Conservation (phyloP, 2,888 invertebrate genomes). For the Bimastos eiseni region DNA sequence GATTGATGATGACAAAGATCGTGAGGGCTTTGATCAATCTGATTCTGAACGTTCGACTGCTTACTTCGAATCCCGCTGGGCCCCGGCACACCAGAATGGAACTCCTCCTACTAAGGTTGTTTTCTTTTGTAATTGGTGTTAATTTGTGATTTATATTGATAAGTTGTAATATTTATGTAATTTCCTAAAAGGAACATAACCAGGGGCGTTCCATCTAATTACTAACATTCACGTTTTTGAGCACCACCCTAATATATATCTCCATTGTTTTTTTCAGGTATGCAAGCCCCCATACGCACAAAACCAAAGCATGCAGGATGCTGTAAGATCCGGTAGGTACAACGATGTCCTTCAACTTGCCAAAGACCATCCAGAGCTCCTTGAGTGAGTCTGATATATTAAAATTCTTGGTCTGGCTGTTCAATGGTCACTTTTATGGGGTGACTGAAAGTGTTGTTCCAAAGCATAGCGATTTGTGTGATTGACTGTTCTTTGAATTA, state of each 20-base stretch:
- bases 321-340: background rate
- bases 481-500: background rate
- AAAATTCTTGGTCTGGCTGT: background rate
- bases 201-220: background rate
- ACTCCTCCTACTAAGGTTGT: constrained; percentile 6
- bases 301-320: background rate
- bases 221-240: background rate
- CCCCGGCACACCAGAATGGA: background rate
- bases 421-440: too few species aligned
- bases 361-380: background rate
- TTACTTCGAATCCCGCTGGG: background rate
- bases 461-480: background rate
- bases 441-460: too few species aligned
- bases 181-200: too few species aligned
- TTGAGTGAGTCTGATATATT: background rate
- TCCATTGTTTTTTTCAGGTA: background rate
- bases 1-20: background rate
- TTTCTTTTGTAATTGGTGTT: background rate
- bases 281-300: background rate
- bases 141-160: background rate
- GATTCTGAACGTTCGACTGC: background rate
- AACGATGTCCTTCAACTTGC: background rate
- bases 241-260: too few species aligned
- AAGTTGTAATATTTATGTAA: background rate
- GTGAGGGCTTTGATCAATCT: background rate